These are phyloP conservation scores for Sciurus vulgaris DNA, from an alignment of 2,797 vertebrate genomes.

Conservation along the genomic window DNA sequence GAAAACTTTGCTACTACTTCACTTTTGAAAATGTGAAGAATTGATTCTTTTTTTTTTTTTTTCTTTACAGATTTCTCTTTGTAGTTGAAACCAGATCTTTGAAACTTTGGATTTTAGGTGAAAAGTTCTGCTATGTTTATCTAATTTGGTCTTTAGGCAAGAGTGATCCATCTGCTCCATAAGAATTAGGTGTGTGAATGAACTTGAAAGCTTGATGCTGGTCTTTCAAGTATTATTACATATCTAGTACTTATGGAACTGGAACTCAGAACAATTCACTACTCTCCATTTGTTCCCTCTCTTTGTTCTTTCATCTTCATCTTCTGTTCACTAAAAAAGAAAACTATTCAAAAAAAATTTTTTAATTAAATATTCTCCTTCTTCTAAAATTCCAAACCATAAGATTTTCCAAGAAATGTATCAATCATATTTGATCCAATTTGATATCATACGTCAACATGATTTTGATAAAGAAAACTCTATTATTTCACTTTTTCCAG, in stretches of 20 bases:
- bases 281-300: background rate
- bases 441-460: background rate
- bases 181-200: background rate
- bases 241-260: background rate
- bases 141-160: background rate
- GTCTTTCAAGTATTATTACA: background rate
- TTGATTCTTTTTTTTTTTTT: background rate
- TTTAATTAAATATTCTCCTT: background rate
- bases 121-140: background rate
- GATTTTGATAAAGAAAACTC: background rate
- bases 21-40: background rate
- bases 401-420: background rate
- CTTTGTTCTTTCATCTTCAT: background rate
- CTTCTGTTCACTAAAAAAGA: background rate
- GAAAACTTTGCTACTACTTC: background rate
- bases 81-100: background rate
- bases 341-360: background rate
- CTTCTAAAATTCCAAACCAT: background rate
- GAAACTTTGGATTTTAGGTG: background rate
- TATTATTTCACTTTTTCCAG: background rate
- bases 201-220: background rate
- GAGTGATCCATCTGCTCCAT: background rate
- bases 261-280: background rate
- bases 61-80: background rate
- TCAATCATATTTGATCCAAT: background rate